Evolutionary conservation across 2,113 vertebrate genomes (phyloP).

Genomic region (Spheniscus mendiculus): DNA sequence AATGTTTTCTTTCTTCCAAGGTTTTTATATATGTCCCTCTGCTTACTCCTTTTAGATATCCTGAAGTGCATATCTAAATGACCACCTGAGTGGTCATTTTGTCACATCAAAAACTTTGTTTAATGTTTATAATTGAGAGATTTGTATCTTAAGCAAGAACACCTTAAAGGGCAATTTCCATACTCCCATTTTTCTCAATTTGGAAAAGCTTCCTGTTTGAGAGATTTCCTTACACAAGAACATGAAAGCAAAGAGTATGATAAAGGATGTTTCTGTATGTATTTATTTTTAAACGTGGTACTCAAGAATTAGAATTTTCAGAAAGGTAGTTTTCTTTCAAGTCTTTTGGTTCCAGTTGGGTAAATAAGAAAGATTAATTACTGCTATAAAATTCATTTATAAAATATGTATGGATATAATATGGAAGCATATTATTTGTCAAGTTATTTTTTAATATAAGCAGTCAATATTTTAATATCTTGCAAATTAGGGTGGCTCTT

Average conservation of each 20-base stretch:
- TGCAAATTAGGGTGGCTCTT: not conserved
- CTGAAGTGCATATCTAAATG: too few relatives aligned
- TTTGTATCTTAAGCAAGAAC: not conserved
- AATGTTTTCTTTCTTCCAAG: not conserved
- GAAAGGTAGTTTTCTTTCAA: not conserved
- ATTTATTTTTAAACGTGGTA: not conserved
- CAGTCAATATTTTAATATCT: not conserved
- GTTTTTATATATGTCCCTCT: not conserved
- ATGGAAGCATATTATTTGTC: not conserved
- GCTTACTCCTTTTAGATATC: not conserved
- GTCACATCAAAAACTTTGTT: not conserved
- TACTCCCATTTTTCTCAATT: not conserved
- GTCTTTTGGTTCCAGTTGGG: not conserved
- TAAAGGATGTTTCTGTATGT: not conserved
- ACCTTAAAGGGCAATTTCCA: not conserved
- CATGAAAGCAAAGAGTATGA: not conserved
- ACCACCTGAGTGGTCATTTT: not conserved
- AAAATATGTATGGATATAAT: not conserved
- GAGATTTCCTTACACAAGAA: not conserved
- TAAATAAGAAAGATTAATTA: not conserved
- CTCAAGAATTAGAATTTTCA: not conserved
- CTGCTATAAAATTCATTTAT: not conserved
- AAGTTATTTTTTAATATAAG: not conserved
- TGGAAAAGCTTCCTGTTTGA: not conserved
- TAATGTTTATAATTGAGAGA: not conserved